phyloP scores from a whole-genome alignment of 2,797 vertebrate species.

The Smutsia temminckii region DNA sequence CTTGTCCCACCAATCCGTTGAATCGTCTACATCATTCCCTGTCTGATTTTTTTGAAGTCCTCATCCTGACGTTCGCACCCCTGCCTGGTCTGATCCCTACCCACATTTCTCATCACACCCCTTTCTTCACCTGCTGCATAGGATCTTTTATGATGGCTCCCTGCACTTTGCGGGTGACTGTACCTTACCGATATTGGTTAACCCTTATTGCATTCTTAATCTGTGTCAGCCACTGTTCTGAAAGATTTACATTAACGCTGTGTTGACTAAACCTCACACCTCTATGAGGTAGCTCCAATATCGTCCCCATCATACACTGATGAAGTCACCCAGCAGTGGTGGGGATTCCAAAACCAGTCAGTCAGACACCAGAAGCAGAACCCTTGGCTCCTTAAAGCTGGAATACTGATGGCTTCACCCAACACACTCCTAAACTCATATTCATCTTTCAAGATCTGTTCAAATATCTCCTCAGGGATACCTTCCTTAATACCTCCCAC shows the following conservation, averaged over 20 bases:
- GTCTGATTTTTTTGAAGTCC: neutral
- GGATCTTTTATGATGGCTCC: neutral
- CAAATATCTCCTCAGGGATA: neutral
- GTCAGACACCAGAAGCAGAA: neutral
- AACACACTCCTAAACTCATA: neutral
- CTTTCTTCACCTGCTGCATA: neutral
- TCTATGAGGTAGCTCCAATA: neutral
- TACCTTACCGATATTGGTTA: neutral
- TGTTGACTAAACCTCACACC: neutral
- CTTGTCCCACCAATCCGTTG: neutral
- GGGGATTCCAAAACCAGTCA: neutral
- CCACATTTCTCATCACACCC: neutral
- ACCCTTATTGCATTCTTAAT: neutral
- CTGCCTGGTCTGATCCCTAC: neutral
- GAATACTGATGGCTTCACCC: neutral
- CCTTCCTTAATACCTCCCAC: neutral
- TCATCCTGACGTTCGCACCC: neutral
- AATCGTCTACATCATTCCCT: neutral
- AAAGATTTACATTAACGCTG: neutral
- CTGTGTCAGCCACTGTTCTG: neutral
- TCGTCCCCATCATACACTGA: neutral
- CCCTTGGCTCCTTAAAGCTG: neutral
- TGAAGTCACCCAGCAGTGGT: neutral
- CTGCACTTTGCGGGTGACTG: neutral
- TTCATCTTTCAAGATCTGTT: slow-evolving; percentile 23